Percentiles rank a stretch among this genome's conserved stretches.
Conservation (phyloP, 2,113 vertebrate species). For the Pelecanus crispus region DNA sequence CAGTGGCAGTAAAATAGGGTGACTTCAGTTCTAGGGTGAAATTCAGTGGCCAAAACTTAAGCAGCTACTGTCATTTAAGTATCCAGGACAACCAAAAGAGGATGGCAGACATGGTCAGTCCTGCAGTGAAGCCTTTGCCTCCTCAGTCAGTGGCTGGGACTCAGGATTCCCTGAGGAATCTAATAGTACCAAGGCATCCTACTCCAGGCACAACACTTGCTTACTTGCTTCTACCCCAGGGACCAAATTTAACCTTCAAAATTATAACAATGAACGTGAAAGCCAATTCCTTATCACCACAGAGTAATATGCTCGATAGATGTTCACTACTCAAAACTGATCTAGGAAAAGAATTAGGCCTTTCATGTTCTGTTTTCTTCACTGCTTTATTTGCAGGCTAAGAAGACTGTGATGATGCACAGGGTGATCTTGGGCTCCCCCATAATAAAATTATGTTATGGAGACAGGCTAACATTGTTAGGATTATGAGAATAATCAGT, state of each 20-base stretch:
- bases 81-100: neutral
- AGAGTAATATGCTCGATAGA: neutral
- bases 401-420: neutral
- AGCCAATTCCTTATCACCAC: rapidly evolving
- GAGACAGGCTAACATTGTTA: neutral
- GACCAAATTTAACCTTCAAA: neutral
- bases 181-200: neutral
- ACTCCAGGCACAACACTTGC: neutral
- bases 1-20: neutral
- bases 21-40: neutral
- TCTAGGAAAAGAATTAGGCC: neutral
- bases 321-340: neutral
- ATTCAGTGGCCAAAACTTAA: neutral
- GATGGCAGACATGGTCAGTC: neutral
- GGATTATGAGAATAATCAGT: neutral
- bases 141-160: neutral
- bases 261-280: neutral
- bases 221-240: neutral
- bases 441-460: neutral
- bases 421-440: neutral
- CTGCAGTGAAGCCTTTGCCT: neutral
- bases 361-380: neutral
- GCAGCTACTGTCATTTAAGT: too few species aligned
- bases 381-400: neutral
- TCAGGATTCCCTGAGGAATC: neutral